Percentiles rank a stretch among this genome's conserved stretches.
Conservation (phyloP, 2,797 vertebrate genomes). For the Sebastes glaucus region DNA sequence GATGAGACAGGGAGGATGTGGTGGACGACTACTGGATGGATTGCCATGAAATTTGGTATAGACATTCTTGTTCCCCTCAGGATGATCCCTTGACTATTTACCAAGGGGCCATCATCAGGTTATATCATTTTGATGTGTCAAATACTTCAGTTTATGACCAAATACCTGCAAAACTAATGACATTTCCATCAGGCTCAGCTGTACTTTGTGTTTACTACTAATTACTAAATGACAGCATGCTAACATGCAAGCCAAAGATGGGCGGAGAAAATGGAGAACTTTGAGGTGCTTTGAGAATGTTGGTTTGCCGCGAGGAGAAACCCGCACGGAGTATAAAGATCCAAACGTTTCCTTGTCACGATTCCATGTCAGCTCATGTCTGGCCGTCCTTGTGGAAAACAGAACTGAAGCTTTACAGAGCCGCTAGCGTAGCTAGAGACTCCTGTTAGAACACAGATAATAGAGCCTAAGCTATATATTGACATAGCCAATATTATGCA, state of each 20-base stretch:
- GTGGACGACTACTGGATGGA: background rate
- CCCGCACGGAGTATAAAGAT: too few species aligned
- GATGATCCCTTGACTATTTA: background rate
- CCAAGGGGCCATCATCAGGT: background rate
- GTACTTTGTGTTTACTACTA: background rate
- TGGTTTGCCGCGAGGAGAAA: too few species aligned
- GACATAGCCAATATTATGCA: background rate
- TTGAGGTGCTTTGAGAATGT: too few species aligned
- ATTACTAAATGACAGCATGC: background rate
- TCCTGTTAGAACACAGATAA: background rate
- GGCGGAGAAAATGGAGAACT: too few species aligned
- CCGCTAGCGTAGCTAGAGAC: background rate
- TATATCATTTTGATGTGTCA: background rate
- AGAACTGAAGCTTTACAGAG: background rate
- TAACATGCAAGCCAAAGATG: background rate
- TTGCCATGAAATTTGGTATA: background rate
- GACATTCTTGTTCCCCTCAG: background rate
- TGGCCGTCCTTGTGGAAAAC: too few species aligned
- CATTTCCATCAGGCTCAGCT: background rate
- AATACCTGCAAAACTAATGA: background rate
- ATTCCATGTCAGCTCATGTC: too few species aligned
- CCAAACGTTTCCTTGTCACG: too few species aligned
- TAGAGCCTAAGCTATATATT: background rate
- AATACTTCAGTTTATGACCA: background rate
- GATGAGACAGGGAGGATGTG: constrained; percentile 7